Evolutionary conservation across 2,797 vertebrate species (phyloP), one percentile per base, ranked within the genome.

Genomic region (Pachyuromys duprasi): DNA sequence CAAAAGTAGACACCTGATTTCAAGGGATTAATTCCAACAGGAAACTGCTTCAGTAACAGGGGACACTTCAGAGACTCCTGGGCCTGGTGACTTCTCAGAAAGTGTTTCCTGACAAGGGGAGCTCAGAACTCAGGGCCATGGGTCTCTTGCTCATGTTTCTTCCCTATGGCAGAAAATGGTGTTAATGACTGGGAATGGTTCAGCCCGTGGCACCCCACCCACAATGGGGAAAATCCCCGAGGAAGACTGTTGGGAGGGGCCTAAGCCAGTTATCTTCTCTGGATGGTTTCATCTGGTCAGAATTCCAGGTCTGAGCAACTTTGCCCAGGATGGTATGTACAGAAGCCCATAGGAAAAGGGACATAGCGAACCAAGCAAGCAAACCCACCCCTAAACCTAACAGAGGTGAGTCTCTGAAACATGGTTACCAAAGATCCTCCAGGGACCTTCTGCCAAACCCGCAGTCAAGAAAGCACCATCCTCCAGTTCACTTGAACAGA

Each of bases 401-500:
- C 1, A 2, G 20, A 11, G 31, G 22, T 6, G 33, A 31, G 31
- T 31, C 14, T 39, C 42, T 4, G 3, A 69, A 39, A 49, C 26
- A 3, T 0, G 15, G 26, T 5, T 62, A 60, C 83, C 20, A 39
- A 57, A 62, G 60, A 55, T 63, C 65, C 57, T 3, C 11, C 22
- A 7, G 4, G n/a, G 78, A 36, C 22, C n/a, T 20, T 65, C 70
- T 39, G 55, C 45, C 55, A 2, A n/a, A 2, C 81, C 31, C 24
- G 0, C 76, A 26, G 11, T 57, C 90, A 97, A 96, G 74, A 94
- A 97, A 92, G 42, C 83, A 83, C 84, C 0, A 0, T 57, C 11
- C 11, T 94, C 89, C 75, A 42, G 15, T 26, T 95, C 89, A 60
- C 20, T 62, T 82, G 69, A 95, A 88, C 96, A 95, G 95, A 96